These are phyloP conservation scores for Brachyhypopomus gauderio DNA, from an alignment of 2,113 vertebrate species.

Conservation along the genomic window DNA sequence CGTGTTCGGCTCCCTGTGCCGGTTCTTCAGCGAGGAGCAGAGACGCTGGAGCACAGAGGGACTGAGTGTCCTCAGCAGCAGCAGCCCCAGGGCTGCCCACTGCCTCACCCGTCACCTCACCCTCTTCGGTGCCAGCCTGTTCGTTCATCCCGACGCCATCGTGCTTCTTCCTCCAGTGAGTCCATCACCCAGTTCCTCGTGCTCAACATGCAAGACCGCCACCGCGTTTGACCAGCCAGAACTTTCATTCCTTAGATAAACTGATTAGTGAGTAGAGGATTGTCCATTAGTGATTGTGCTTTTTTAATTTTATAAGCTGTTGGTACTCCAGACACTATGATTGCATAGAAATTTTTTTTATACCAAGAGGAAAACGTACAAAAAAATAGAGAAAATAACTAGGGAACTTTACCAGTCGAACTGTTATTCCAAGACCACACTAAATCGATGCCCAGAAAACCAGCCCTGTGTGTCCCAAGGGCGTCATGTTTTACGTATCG, in stretches of 20 bases:
- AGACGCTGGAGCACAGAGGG: conserved; percentile 75
- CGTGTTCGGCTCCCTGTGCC: conserved; percentile 79
- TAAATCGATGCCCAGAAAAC: too few relatives aligned
- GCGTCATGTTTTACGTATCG: background rate
- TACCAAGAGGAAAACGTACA: too few relatives aligned
- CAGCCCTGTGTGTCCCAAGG: background rate
- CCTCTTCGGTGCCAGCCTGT: conserved; percentile 81
- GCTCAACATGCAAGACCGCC: background rate
- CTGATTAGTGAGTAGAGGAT: too few relatives aligned
- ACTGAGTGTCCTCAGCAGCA: conserved; percentile 70
- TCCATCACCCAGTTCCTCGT: background rate
- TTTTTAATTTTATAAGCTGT: too few relatives aligned
- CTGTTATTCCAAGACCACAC: too few relatives aligned
- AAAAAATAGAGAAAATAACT: too few relatives aligned
- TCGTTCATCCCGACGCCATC: conserved; percentile 76
- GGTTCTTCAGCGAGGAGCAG: conserved; percentile 70
- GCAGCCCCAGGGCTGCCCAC: conserved; percentile 66
- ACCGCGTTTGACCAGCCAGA: too few relatives aligned
- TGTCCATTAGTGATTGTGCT: too few relatives aligned
- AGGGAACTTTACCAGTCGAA: too few relatives aligned
- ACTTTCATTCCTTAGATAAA: too few relatives aligned
- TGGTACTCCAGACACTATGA: too few relatives aligned
- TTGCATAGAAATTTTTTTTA: too few relatives aligned
- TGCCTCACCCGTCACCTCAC: conserved; percentile 80
- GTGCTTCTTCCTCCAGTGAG: conserved; percentile 76